Base-by-base conservation (phyloP, 2,113 vertebrate species). In the Pogonocichla stellata region DNA sequence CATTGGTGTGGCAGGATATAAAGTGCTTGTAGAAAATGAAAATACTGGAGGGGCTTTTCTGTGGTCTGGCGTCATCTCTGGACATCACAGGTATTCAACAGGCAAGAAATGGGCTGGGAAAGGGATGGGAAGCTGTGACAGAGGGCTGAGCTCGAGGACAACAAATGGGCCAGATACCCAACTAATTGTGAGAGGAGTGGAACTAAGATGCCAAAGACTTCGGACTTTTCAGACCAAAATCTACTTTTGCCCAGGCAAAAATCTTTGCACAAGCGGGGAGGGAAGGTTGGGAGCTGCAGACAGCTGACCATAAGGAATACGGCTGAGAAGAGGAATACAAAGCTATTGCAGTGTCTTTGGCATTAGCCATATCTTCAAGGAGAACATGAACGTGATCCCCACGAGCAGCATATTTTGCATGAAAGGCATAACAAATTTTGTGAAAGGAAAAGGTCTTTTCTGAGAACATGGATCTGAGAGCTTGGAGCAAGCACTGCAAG, bases 51-150 rank as follows among this genome's bases (percentile, higher is more conserved):
- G 14, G 34, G 51, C 8, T 38, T 80, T 91, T 84, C 69, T 80
- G 58, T 36, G 36, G 14, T 50, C 34, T 80, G 67, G 51, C 0
- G 0, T 0, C 0, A 48, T 48, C 28, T 80, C 45, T 54, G 74
- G 25, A 67, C 16, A 19, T 45, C 22, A 24, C 17, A 74, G 19
- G 40, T 48, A 28, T 62, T 66, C 29, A 80, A 45, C 22, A 77
- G n/a, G 50, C 50, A 80, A 43, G 71, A 47, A 93, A 43, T 5
- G 10, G 36, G 36, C 54, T 92, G 60, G 54, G 48, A 69, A 50
- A 45, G 15, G 65, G 25, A 28, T 28, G 29, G 40, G 47, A 66
- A 67, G 18, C 5, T 0, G 0, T 53, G 38, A 23, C 29, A 56
- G 43, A 80, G 47, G 17, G 56, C 50, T 78, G 45, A 91, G 42